Percentiles rank a stretch among this genome's conserved stretches.
phyloP scores from a whole-genome alignment of 2,113 vertebrate species.

The Alligator sinensis region DNA sequence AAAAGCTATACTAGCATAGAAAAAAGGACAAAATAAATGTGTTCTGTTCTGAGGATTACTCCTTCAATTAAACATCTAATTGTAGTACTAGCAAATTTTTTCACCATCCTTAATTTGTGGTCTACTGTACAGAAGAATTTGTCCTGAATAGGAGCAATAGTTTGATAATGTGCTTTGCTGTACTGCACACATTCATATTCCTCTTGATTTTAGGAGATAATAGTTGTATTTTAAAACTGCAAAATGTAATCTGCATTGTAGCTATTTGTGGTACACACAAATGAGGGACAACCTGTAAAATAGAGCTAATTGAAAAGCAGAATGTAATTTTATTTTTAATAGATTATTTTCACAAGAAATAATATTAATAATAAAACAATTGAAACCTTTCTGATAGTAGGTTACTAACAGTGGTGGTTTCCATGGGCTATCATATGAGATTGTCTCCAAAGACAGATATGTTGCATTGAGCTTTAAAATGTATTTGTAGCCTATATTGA shows the following conservation, averaged over 20 bases:
- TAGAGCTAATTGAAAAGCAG: background rate
- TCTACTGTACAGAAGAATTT: constrained; percentile 36
- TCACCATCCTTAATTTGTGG: constrained; percentile 24
- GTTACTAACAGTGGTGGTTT: no score
- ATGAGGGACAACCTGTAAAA: constrained; percentile 25
- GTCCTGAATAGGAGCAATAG: background rate
- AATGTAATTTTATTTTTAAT: background rate
- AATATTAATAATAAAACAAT: no score
- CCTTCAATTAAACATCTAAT: constrained; percentile 42
- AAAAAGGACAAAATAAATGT: constrained; percentile 36
- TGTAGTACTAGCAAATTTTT: constrained; percentile 10
- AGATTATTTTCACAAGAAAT: no score
- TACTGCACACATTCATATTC: constrained; percentile 18
- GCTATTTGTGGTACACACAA: background rate
- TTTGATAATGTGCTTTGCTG: constrained; percentile 25
- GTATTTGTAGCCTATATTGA: no score
- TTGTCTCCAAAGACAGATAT: background rate
- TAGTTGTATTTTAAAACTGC: constrained; percentile 31
- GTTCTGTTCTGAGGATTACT: constrained; percentile 51
- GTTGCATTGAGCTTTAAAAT: constrained; percentile 17
- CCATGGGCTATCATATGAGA: background rate
- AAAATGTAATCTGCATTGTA: constrained; percentile 34
- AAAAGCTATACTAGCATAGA: background rate
- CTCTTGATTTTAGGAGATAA: constrained; percentile 25
- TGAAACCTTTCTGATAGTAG: no score